Evolutionary conservation across 1,140 invertebrate genomes (phyloP).

Genomic region (Myzus persicae): DNA sequence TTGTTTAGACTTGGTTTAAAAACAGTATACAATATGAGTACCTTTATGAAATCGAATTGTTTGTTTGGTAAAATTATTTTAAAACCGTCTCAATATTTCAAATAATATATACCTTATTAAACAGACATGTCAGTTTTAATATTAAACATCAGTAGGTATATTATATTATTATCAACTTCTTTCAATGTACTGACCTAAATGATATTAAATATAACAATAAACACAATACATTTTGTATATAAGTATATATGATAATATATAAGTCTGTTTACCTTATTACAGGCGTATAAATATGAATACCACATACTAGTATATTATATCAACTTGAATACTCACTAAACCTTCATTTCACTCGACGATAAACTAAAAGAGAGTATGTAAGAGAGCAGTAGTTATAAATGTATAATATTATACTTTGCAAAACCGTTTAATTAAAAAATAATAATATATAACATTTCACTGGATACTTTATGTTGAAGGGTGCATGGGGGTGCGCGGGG

Average conservation of each 20-base stretch:
- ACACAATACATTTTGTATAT: not conserved
- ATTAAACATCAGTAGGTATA: not conserved
- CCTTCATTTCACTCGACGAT: not conserved
- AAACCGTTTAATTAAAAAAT: not conserved
- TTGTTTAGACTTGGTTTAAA: not conserved
- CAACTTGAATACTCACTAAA: not conserved
- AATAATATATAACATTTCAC: not conserved
- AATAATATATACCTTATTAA: no score
- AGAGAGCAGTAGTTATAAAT: not conserved
- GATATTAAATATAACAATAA: not conserved
- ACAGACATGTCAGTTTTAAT: not conserved
- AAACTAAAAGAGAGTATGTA: not conserved
- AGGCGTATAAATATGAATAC: not conserved
- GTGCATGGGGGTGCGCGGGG: no score
- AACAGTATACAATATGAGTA: not conserved
- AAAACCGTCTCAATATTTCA: not conserved
- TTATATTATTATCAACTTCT: not conserved
- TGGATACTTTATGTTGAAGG: not conserved
- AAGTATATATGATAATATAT: not conserved
- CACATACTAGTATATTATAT: not conserved
- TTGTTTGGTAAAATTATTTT: not conserved
- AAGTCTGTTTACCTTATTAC: not conserved
- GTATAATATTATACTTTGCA: not conserved
- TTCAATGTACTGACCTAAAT: not conserved
- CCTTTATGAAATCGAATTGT: no score